Base-by-base conservation (phyloP, 1,140 invertebrate genomes). In the Bradynema listronoti region DNA sequence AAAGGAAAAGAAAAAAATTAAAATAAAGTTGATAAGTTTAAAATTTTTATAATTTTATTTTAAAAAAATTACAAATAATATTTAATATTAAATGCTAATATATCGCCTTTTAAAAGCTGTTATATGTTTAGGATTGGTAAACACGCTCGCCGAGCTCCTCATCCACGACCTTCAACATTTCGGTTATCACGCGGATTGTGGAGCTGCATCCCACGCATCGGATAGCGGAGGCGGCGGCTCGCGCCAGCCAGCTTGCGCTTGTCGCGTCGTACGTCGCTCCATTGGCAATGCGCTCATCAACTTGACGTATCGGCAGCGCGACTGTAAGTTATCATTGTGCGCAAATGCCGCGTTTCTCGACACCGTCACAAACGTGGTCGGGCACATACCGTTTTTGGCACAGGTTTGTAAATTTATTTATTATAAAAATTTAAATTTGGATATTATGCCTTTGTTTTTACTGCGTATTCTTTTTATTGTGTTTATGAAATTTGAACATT, bases 211-310 rank as follows among this genome's bases (percentile, higher is more conserved):
- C 34, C 34, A 33, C 25, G 24, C n/a, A n/a, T n/a, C n/a, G n/a
- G n/a, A n/a, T n/a, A n/a, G n/a, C n/a, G n/a, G n/a, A n/a, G n/a
- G n/a, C n/a, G n/a, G n/a, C n/a, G n/a, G n/a, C n/a, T n/a, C n/a
- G n/a, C n/a, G n/a, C n/a, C n/a, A n/a, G n/a, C n/a, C n/a, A n/a
- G n/a, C n/a, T n/a, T n/a, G n/a, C n/a, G n/a, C n/a, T n/a, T 34
- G 29, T 22, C 30, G 41, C 25, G 30, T 6, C 11, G 68, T 46
- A 6, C 19, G 55, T 25, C 39, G 63, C 11, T 33, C 46, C n/a
- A 66, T 66, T 16, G 65, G 61, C 11, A 68, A 63, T 46, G 14
- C 29, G 0, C 42, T 66, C 25, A 66, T 49, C 14, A 66, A 66
- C 36, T 42, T 66, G 24, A 33, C 66, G 3, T 66, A 41, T 39